Percentiles rank a stretch among this genome's conserved stretches.
These are phyloP conservation scores for Taphrorychus bicolor DNA, from an alignment of 2,888 invertebrate species.

Conservation along the genomic window DNA sequence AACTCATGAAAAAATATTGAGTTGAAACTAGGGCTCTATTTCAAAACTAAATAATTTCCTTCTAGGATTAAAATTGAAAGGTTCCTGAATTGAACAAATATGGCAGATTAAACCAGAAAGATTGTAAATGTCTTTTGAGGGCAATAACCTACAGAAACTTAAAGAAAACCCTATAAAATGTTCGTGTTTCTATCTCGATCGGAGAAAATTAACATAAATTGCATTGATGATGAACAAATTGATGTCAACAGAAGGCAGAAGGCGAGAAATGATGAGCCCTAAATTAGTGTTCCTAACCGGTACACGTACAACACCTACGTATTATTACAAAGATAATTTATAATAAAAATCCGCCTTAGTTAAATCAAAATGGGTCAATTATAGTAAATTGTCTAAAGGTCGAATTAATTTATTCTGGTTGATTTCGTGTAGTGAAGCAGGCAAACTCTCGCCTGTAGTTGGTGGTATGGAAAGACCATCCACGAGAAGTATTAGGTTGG, in stretches of 20 bases:
- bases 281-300: background rate
- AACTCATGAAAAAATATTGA: too few relatives aligned
- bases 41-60: too few relatives aligned
- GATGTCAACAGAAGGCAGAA: background rate
- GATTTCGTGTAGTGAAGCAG: constrained; percentile 13
- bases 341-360: constrained; percentile 34
- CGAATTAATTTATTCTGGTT: constrained; percentile 40
- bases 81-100: too few relatives aligned
- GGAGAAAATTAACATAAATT: too few relatives aligned
- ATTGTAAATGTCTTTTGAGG: too few relatives aligned
- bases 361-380: constrained; percentile 52
- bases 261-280: background rate
- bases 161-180: too few relatives aligned
- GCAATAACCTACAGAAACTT: too few relatives aligned
- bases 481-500: constrained; percentile 53
- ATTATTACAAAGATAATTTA: background rate
- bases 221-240: too few relatives aligned
- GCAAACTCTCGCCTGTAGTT: constrained; percentile 7
- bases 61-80: too few relatives aligned
- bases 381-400: constrained; percentile 47
- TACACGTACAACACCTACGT: background rate
- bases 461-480: constrained; percentile 49
- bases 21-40: too few relatives aligned
- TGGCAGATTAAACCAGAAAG: too few relatives aligned
- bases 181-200: too few relatives aligned